A percentile compares a stretch with the other conserved stretches of the same genome.
phyloP scores from a whole-genome alignment of 2,113 vertebrate genomes.

The Acrocephalus kingi region DNA sequence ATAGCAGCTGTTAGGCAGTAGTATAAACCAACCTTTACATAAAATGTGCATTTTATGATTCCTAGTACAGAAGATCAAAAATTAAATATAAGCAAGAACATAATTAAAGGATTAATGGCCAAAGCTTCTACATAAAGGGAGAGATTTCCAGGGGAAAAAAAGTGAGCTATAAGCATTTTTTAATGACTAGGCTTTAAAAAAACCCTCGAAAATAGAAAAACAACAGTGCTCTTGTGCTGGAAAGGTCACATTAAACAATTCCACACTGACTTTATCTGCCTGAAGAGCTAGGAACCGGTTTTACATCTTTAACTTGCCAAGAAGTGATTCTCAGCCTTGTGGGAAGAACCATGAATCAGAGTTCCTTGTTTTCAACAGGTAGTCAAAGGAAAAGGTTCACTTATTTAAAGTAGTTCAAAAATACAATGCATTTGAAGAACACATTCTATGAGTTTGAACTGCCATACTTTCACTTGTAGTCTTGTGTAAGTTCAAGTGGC shows the following conservation, averaged over 20 bases:
- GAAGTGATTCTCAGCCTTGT: constrained; percentile 39
- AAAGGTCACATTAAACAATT: constrained; percentile 72
- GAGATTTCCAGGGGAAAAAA: constrained; percentile 56
- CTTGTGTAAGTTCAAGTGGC: not conserved
- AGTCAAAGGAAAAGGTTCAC: constrained; percentile 30
- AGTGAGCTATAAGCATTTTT: constrained; percentile 65
- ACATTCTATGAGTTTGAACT: not conserved
- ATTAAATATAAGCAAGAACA: constrained; percentile 68
- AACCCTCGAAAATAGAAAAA: constrained; percentile 61
- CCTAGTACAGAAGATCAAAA: constrained; percentile 67
- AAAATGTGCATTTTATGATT: constrained; percentile 62
- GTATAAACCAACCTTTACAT: constrained; percentile 67
- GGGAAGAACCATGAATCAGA: constrained; percentile 45
- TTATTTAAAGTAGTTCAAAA: not conserved
- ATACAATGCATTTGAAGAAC: not conserved
- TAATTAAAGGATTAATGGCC: constrained; percentile 76
- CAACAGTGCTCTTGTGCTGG: constrained; percentile 57
- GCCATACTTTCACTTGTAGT: not conserved
- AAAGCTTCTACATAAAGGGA: constrained; percentile 64
- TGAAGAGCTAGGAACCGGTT: constrained; percentile 61
- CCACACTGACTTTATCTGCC: constrained; percentile 43
- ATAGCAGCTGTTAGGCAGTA: constrained; percentile 64
- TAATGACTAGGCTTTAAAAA: constrained; percentile 71
- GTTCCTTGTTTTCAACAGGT: constrained; percentile 41
- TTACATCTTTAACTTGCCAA: constrained; percentile 62